A percentile compares a stretch with the other conserved stretches of the same genome.
Evolutionary conservation across 30 jellyfish, hydroid and myxozoan species (phyloP).

Genomic region (Turritopsis rubra): DNA sequence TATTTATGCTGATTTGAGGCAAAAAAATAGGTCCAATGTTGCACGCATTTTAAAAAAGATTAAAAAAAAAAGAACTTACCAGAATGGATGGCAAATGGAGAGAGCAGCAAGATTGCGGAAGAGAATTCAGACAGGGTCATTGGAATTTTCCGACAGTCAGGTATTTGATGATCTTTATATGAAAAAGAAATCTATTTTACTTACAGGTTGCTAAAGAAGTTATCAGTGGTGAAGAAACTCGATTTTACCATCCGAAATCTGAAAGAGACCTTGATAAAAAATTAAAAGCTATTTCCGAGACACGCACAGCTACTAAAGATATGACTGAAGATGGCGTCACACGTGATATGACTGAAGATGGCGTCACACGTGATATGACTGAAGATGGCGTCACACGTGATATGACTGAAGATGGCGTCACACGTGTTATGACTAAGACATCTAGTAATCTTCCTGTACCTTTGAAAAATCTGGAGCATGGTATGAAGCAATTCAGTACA

Average conservation of each 20-base stretch:
- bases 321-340: neutral
- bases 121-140: too few species aligned
- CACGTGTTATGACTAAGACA: neutral
- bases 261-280: neutral
- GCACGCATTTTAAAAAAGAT: too few species aligned
- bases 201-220: neutral
- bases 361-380: too few species aligned
- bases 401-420: neutral
- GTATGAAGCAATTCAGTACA: too few species aligned
- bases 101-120: too few species aligned
- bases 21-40: too few species aligned
- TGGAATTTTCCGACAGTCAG: neutral
- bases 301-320: neutral
- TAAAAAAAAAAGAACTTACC: too few species aligned
- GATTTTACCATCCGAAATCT: neutral
- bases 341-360: too few species aligned
- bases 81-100: too few species aligned
- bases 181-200: too few species aligned
- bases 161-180: too few species aligned
- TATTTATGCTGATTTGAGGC: too few species aligned
- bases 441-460: neutral
- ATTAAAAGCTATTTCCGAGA: neutral
- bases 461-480: neutral
- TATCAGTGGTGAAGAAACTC: neutral
- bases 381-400: neutral